A percentile compares a stretch with the other conserved stretches of the same genome.
These are phyloP conservation scores for Boloria euphrosyne DNA, from an alignment of 2,888 invertebrate genomes.

Conservation along the genomic window DNA sequence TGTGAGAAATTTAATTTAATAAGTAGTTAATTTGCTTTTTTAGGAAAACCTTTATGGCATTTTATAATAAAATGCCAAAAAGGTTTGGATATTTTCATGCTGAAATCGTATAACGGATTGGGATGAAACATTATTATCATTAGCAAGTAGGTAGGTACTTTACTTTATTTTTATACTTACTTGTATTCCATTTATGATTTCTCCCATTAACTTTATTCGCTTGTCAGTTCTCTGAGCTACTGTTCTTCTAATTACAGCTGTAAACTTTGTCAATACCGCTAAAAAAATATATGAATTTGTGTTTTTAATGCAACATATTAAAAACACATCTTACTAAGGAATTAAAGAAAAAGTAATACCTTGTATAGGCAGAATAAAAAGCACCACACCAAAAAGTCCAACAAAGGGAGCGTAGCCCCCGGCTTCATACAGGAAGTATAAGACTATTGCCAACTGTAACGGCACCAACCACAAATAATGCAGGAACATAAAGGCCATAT, in stretches of 20 bases:
- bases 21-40: too few species aligned
- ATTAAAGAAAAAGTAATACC: conserved; percentile 49
- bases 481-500: conserved; percentile 86
- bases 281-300: conserved; percentile 43
- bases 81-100: too few species aligned
- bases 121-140: too few species aligned
- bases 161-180: conserved; percentile 58
- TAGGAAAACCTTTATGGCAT: too few species aligned
- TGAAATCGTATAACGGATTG: too few species aligned
- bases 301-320: background rate
- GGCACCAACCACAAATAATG: conserved; percentile 92
- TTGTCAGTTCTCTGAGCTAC: conserved; percentile 91
- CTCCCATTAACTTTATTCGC: conserved; percentile 92
- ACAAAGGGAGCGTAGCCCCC: conserved; percentile 70
- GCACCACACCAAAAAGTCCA: conserved; percentile 71
- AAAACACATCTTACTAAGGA: background rate
- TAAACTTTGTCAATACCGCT: conserved; percentile 68
- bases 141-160: background rate
- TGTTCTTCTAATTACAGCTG: conserved; percentile 61
- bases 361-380: conserved; percentile 82
- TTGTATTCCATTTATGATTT: conserved; percentile 93
- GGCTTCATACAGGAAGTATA: conserved; percentile 62
- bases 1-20: too few species aligned
- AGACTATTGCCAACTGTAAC: conserved; percentile 83
- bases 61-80: too few species aligned